A percentile compares a stretch with the other conserved stretches of the same genome.
These are phyloP conservation scores for Ceyx melanurus DNA, from an alignment of 2,113 vertebrate species.

Conservation along the genomic window DNA sequence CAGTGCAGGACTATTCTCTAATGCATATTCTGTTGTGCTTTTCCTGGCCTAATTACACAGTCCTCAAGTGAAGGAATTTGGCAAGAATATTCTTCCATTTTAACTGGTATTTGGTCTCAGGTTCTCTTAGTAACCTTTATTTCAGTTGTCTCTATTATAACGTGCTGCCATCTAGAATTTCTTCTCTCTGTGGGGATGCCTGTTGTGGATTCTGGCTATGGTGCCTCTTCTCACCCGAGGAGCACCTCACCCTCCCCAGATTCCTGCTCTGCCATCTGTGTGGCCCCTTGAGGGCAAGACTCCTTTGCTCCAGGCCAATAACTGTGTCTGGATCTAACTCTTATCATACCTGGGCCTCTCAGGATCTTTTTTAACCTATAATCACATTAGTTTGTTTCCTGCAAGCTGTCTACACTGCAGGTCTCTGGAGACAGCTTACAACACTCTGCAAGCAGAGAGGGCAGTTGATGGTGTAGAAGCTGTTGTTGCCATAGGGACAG, in stretches of 20 bases:
- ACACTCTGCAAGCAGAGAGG: background rate
- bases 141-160: background rate
- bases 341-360: background rate
- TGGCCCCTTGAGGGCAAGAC: background rate
- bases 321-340: background rate
- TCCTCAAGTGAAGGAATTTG: constrained; percentile 31
- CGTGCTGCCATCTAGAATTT: background rate
- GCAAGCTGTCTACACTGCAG: background rate
- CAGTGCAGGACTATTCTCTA: background rate
- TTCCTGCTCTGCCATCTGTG: background rate
- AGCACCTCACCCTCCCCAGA: background rate
- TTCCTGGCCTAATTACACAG: constrained; percentile 39
- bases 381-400: constrained; percentile 6
- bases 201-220: background rate
- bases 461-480: background rate
- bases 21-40: constrained; percentile 32
- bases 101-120: background rate
- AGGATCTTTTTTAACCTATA: background rate
- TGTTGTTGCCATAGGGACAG: background rate
- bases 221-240: background rate
- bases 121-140: background rate
- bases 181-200: background rate
- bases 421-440: background rate
- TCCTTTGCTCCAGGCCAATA: background rate
- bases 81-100: background rate